These are phyloP conservation scores for Xylocopa sonorina DNA, from an alignment of 1,140 invertebrate species.

Conservation along the genomic window DNA sequence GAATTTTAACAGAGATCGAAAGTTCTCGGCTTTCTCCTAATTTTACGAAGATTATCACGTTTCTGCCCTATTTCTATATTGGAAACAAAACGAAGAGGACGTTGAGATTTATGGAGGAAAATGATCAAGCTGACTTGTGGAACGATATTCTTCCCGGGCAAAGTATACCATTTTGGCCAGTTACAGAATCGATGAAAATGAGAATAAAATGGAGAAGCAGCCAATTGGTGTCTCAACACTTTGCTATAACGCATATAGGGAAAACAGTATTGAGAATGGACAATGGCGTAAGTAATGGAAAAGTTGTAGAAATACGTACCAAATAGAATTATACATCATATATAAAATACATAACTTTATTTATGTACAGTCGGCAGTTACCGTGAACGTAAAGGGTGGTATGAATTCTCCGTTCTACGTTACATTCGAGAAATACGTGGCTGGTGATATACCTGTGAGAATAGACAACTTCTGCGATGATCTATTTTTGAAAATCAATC, in stretches of 20 bases:
- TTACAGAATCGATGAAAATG: slow-evolving; percentile 91
- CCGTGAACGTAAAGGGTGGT: slow-evolving; percentile 88
- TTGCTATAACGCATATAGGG: slow-evolving; percentile 87
- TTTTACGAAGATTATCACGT: slow-evolving; percentile 92
- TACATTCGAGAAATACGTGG: slow-evolving; percentile 86
- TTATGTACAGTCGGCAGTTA: slow-evolving; percentile 86
- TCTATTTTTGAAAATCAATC: slow-evolving; percentile 91
- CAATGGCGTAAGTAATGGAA: slow-evolving; percentile 86
- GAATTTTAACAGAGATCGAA: slow-evolving; percentile 83
- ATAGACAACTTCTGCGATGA: slow-evolving; percentile 92
- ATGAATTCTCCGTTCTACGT: slow-evolving; percentile 87
- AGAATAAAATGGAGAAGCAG: slow-evolving; percentile 90
- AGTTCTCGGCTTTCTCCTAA: slow-evolving; percentile 86
- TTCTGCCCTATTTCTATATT: slow-evolving; percentile 92
- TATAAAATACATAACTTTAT: slow-evolving; percentile 16
- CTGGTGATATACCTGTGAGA: slow-evolving; percentile 89
- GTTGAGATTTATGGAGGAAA: slow-evolving; percentile 92
- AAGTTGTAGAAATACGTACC: background rate
- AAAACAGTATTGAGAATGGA: slow-evolving; percentile 91
- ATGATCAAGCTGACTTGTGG: slow-evolving; percentile 92
- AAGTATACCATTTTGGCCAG: slow-evolving; percentile 90
- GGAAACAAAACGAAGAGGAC: slow-evolving; percentile 88
- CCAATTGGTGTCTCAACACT: slow-evolving; percentile 89
- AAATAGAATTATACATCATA: background rate
- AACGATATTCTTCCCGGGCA: slow-evolving; percentile 88